Evolutionary conservation across 2,888 invertebrate genomes (phyloP).

Genomic region (Tenthredo notha): DNA sequence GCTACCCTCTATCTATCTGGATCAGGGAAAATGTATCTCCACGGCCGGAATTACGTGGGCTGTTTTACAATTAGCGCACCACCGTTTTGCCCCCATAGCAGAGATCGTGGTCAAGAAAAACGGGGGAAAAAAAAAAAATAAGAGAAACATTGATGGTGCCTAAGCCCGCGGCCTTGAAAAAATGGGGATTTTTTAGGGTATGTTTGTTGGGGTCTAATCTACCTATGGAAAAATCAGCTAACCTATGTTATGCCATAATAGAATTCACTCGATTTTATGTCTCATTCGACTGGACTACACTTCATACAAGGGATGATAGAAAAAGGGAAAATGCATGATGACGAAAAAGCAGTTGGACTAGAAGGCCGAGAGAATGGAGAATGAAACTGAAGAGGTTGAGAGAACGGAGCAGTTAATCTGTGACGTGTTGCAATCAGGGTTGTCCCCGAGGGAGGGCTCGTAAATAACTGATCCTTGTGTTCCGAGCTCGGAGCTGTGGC

Average conservation of each 20-base stretch:
- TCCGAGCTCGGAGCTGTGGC: slow-evolving; percentile 52
- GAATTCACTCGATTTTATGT: no score
- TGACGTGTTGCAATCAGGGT: slow-evolving; percentile 66
- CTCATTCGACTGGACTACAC: no score
- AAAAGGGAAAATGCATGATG: not conserved
- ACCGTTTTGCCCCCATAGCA: not conserved
- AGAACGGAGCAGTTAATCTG: slow-evolving; percentile 60
- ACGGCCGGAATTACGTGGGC: slow-evolving; percentile 12
- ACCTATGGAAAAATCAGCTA: no score
- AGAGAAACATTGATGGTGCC: not conserved
- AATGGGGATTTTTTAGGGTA: no score
- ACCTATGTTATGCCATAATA: no score
- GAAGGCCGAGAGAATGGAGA: slow-evolving; percentile 4
- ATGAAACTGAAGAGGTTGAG: slow-evolving; percentile 50
- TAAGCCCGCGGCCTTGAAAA: not conserved
- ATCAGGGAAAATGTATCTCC: slow-evolving; percentile 52
- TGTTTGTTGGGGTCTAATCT: no score
- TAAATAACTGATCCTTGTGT: slow-evolving; percentile 62
- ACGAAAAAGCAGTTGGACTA: not conserved
- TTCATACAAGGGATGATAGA: not conserved
- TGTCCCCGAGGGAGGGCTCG: slow-evolving; percentile 61
- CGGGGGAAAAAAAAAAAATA: not conserved
- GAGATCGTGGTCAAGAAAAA: not conserved
- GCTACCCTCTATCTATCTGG: slow-evolving; percentile 47
- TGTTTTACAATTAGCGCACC: slow-evolving; percentile 37